These are phyloP conservation scores for Philotrypesis tridentata DNA, from an alignment of 1,140 invertebrate species.

Conservation along the genomic window DNA sequence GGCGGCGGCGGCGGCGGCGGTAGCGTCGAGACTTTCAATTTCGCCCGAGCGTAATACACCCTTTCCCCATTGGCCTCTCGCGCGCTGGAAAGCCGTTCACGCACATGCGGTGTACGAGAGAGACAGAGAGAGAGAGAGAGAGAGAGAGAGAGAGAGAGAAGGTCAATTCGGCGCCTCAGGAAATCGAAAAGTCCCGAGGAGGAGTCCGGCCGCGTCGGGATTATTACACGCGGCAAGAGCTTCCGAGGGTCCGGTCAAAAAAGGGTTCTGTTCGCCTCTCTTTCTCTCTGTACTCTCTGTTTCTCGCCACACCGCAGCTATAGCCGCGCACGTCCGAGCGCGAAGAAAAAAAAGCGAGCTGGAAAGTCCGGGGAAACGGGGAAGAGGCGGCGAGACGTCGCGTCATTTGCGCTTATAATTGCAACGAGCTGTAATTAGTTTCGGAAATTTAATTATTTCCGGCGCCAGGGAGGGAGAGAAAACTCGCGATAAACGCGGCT, in stretches of 20 bases:
- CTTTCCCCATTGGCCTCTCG: background rate
- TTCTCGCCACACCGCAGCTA: too few species aligned
- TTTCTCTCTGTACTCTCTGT: too few species aligned
- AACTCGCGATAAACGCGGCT: constrained; percentile 44
- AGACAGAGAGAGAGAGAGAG: too few species aligned
- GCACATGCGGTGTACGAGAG: background rate
- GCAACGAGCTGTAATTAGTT: constrained; percentile 64
- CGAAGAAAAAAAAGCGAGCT: background rate
- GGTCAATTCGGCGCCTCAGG: constrained; percentile 19
- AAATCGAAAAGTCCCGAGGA: constrained; percentile 36
- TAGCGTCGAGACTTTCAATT: constrained; percentile 34
- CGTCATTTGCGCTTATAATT: constrained; percentile 58
- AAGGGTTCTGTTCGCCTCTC: background rate
- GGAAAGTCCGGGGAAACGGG: background rate
- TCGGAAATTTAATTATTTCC: constrained; percentile 68
- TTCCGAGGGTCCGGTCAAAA: constrained; percentile 21
- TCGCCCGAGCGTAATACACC: background rate
- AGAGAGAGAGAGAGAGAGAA: too few species aligned
- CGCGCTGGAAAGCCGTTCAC: background rate
- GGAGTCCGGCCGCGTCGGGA: background rate
- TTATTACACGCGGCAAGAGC: background rate
- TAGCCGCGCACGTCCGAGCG: too few species aligned
- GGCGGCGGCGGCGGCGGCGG: background rate
- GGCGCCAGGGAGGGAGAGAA: constrained; percentile 12
- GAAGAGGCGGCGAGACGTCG: constrained; percentile 1